Evolutionary conservation across 2,888 invertebrate species (phyloP), one percentile per base, ranked within the genome.

Genomic region (Aleiodes leptofemur): DNA sequence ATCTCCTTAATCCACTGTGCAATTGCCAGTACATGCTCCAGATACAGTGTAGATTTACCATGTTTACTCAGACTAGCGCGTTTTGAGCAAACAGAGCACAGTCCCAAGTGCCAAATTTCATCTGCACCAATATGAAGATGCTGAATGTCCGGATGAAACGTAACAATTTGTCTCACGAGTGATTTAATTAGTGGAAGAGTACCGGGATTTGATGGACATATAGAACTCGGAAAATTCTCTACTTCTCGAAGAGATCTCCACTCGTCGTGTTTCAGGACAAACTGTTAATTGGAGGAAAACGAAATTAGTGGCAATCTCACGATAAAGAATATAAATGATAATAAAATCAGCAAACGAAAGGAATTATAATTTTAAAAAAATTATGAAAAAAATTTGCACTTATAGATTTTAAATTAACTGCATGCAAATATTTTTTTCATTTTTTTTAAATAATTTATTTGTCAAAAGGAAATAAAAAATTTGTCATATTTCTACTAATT

Each of bases 41-140:
- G 86, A 82, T 93, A 95, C 8, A 96, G 86, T 0, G 92, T 90
- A 6, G 92, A 91, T 61, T 90, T 91, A 4, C 92, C 92, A 80
- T 92, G 87, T 83, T 91, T 91, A 77, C 88, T 91, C 0, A 87
- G 86, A 64, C 89, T 87, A 0, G 90, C 90, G 68, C 91, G 90
- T 76, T 90, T 90, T 43, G 89, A 87, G 83, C 95, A 95, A 11
- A 91, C 90, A 0, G 89, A 80, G 81, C 95, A 95, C 0, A 92
- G 84, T 0, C 92, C 94, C 83, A 93, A 90, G 84, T 95, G 94
- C 93, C 95, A 96, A 0, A 95, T 95, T 91, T 94, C 96, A 90
- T 97, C 96, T 75, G 95, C 95, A 3, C 96, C 96, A 80, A 96
- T 95, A 88, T 96, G 96, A 76, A 96, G 90, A 85, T 93, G 94